phyloP scores from a whole-genome alignment of 2,888 invertebrate species.

The Drosophila seclusa region DNA sequence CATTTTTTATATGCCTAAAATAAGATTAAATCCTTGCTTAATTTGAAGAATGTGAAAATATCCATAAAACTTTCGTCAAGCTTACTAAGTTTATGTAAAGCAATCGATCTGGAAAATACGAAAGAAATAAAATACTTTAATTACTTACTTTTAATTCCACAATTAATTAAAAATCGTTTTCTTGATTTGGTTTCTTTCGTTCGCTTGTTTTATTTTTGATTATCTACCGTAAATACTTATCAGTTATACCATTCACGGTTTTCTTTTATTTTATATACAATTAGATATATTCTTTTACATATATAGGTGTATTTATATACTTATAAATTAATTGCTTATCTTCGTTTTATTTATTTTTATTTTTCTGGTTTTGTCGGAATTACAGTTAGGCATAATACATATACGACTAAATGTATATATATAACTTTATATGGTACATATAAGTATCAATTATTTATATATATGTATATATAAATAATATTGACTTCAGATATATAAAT shows the following conservation, averaged over 20 bases:
- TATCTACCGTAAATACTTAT: slow-evolving; percentile 79
- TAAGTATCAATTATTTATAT: slow-evolving; percentile 62
- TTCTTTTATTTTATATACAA: slow-evolving; percentile 64
- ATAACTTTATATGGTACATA: slow-evolving; percentile 65
- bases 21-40: background rate
- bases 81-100: background rate
- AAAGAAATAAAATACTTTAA: background rate
- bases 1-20: background rate
- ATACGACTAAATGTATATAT: slow-evolving; percentile 37
- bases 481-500: slow-evolving; percentile 50
- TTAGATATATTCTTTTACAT: slow-evolving; percentile 68
- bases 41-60: background rate
- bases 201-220: slow-evolving; percentile 74
- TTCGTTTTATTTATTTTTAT: slow-evolving; percentile 8
- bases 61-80: background rate
- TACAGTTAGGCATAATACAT: slow-evolving; percentile 59
- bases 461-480: slow-evolving; percentile 56
- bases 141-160: background rate
- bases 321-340: slow-evolving; percentile 60
- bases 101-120: background rate
- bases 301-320: slow-evolving; percentile 66
- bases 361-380: slow-evolving; percentile 30
- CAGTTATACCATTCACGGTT: slow-evolving; percentile 57
- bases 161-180: background rate
- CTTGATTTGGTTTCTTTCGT: slow-evolving; percentile 8